These are phyloP conservation scores for Tricholauxania praeusta DNA, from an alignment of 2,888 invertebrate species.

Conservation along the genomic window DNA sequence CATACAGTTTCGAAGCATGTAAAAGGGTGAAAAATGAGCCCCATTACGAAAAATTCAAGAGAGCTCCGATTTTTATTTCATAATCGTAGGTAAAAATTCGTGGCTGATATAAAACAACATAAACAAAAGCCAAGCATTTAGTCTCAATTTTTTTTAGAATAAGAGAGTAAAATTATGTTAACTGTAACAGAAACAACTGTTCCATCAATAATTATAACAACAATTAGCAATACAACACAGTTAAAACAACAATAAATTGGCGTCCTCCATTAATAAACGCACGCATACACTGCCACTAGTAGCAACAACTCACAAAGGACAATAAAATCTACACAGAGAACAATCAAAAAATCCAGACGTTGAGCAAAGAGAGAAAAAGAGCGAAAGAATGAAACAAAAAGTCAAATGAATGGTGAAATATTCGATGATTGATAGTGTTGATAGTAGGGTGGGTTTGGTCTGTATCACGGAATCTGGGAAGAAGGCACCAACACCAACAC, in stretches of 20 bases:
- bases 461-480: not conserved
- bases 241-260: constrained; percentile 38
- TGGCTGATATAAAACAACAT: not conserved
- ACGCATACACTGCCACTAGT: constrained; percentile 2
- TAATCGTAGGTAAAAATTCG: too few species aligned
- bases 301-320: not conserved
- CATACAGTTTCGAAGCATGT: too few species aligned
- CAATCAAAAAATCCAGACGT: constrained; percentile 1
- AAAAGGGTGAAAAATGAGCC: too few species aligned
- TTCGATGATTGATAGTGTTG: not conserved
- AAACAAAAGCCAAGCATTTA: constrained; percentile 6
- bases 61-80: too few species aligned
- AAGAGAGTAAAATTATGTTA: not conserved
- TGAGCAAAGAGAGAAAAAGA: constrained; percentile 3
- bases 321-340: constrained; percentile 1
- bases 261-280: constrained; percentile 44
- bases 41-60: too few species aligned
- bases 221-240: not conserved
- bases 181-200: constrained; percentile 7
- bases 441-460: not conserved
- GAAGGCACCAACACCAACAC: constrained; percentile 4
- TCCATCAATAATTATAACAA: constrained; percentile 40
- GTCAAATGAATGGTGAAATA: constrained; percentile 2
- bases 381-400: constrained; percentile 7
- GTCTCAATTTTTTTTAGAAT: too few species aligned